Evolutionary conservation across 2,113 vertebrate species (phyloP), one percentile per base, ranked within the genome.

Genomic region (Melanotaenia duboulayi): DNA sequence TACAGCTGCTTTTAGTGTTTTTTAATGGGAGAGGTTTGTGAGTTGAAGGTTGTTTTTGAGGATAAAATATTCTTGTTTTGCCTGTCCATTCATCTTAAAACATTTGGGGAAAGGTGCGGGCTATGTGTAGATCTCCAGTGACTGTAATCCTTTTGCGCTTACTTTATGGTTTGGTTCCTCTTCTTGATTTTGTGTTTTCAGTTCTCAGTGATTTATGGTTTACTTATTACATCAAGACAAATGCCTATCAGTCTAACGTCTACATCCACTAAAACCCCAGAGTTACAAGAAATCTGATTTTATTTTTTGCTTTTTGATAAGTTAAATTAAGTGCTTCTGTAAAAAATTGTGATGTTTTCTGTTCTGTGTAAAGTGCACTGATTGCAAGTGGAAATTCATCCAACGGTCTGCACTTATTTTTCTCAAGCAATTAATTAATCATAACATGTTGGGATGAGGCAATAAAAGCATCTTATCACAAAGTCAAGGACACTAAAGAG

Each of bases 191-290:
- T 7, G 2, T 46, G 14, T 65, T 40, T 61, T 8, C 24, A 20
- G 0, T 2, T 57, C 20, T 67, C 28, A 24, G 13, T 65, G 59
- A 74, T 63, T 69, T 46, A 6, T 28, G 3, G 82, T 78, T 88
- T 68, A 67, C 63, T 19, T 19, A 52, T 37, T 50, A 46, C 32
- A 69, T 8, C 4, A 46, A 22, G 20, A 19, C 51, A 50, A 2
- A 16, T 40, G 14, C 25, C 12, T 7, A 16, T 4, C 42, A 46
- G 55, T 50, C 25, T 20, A 32, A 22, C 58, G 54, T 60, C 56
- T 64, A 25, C 48, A 23, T 59, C 11, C 1, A 16, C 20, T 66
- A 58, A 48, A 3, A 5, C 46, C 48, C 24, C 20, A 40, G 22
- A 56, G 52, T 56, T 68, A 35, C 28, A 32, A 40, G 8, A 16